Percentiles rank a stretch among this genome's conserved stretches.
Evolutionary conservation across 2,113 vertebrate species (phyloP).

Genomic region (Hiodon alosoides): DNA sequence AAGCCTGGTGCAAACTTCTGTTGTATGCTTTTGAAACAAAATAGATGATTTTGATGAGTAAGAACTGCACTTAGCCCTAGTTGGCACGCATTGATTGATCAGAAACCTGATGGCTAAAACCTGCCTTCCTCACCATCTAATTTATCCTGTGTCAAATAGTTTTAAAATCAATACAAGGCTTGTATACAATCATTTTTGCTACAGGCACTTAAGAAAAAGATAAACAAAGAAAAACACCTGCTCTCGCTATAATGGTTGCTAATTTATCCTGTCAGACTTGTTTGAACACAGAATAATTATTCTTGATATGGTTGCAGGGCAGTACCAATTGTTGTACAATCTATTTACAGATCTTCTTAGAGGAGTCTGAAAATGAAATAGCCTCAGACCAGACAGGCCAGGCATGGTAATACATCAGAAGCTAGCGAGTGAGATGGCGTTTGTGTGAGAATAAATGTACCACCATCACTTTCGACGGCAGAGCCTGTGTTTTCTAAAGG

Average conservation of each 20-base stretch:
- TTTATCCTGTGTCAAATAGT: slow-evolving; percentile 71
- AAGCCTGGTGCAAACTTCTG: not conserved
- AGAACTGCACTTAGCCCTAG: slow-evolving; percentile 73
- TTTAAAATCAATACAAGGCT: slow-evolving; percentile 69
- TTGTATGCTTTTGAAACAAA: slow-evolving; percentile 34
- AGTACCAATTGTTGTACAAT: slow-evolving; percentile 23
- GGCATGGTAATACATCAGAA: slow-evolving; percentile 12
- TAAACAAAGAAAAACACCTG: slow-evolving; percentile 46
- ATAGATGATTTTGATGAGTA: slow-evolving; percentile 69
- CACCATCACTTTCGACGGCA: not conserved
- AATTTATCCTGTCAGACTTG: slow-evolving; percentile 63
- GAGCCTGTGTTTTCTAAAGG: not conserved
- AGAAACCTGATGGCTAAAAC: slow-evolving; percentile 67
- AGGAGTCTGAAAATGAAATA: slow-evolving; percentile 10
- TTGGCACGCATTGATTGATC: slow-evolving; percentile 80
- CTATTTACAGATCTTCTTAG: slow-evolving; percentile 22
- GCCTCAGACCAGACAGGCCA: slow-evolving; percentile 14
- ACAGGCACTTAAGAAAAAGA: slow-evolving; percentile 42
- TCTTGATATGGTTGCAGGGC: slow-evolving; percentile 37
- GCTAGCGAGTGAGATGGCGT: not conserved
- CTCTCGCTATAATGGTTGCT: slow-evolving; percentile 49
- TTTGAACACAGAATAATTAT: slow-evolving; percentile 57
- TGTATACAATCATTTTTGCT: slow-evolving; percentile 51
- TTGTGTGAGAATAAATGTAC: not conserved
- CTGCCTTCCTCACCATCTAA: slow-evolving; percentile 64